These are phyloP conservation scores for Anser cygnoides DNA, from an alignment of 2,113 vertebrate species.

Conservation along the genomic window DNA sequence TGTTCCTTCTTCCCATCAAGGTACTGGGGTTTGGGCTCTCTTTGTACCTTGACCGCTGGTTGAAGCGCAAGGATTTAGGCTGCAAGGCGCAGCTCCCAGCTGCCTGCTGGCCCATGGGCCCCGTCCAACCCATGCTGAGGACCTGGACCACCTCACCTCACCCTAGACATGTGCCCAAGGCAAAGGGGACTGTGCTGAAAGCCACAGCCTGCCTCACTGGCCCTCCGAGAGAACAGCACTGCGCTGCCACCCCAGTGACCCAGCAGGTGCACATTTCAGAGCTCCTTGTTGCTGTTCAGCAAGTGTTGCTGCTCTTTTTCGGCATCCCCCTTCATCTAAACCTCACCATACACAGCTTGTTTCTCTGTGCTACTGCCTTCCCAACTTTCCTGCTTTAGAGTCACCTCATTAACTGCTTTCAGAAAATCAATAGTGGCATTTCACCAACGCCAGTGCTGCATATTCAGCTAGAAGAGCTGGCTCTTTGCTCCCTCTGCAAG, in stretches of 20 bases:
- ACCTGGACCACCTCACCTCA: neutral
- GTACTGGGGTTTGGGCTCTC: neutral
- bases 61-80: neutral
- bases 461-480: neutral
- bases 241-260: too few species aligned
- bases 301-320: fast-evolving
- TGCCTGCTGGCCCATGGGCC: fast-evolving
- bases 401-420: neutral
- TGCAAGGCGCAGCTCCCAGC: neutral
- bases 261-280: fast-evolving
- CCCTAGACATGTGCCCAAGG: fast-evolving
- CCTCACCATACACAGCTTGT: neutral
- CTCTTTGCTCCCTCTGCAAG: neutral
- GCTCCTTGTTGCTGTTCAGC: fast-evolving
- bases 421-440: neutral
- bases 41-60: neutral
- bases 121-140: fast-evolving
- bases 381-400: neutral
- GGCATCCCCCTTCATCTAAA: neutral
- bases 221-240: fast-evolving
- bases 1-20: neutral
- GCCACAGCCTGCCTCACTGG: neutral
- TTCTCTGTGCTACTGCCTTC: neutral
- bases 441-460: neutral
- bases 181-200: neutral